Percentiles rank a stretch among this genome's conserved stretches.
phyloP scores from a whole-genome alignment of 2,113 vertebrate genomes.

The Eurystomus gularis region DNA sequence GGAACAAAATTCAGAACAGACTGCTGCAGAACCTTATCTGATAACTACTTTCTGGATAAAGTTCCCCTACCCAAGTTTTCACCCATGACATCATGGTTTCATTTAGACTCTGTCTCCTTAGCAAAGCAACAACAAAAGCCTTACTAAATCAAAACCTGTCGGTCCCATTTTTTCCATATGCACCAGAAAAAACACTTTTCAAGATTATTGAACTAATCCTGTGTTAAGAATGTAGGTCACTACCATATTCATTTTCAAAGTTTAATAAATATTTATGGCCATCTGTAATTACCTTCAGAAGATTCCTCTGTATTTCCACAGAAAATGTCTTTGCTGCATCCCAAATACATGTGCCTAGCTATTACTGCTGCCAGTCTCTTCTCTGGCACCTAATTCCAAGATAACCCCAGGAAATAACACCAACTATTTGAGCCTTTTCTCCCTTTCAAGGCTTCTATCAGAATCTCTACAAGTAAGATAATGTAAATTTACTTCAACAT shows the following conservation, averaged over 20 bases:
- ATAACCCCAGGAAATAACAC: neutral
- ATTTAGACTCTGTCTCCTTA: neutral
- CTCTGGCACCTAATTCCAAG: neutral
- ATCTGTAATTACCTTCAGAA: neutral
- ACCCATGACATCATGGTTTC: neutral
- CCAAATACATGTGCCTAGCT: neutral
- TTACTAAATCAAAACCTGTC: neutral
- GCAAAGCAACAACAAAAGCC: neutral
- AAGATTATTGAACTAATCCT: neutral
- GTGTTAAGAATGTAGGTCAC: neutral
- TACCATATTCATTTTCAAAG: neutral
- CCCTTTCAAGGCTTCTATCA: neutral
- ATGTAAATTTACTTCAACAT: neutral
- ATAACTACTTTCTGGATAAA: neutral
- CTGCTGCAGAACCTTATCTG: neutral
- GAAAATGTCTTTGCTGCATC: neutral
- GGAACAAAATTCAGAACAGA: neutral
- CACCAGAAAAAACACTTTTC: neutral
- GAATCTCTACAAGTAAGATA: neutral
- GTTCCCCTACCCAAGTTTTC: neutral
- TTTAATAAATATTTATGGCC: constrained; percentile 30
- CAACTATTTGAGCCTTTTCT: neutral
- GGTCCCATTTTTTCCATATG: neutral
- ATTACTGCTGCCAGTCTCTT: neutral
- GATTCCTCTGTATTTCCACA: neutral